Evolutionary conservation across 2,113 vertebrate genomes (phyloP), one percentile per base, ranked within the genome.

Genomic region (Cyanoramphus novaezelandiae): DNA sequence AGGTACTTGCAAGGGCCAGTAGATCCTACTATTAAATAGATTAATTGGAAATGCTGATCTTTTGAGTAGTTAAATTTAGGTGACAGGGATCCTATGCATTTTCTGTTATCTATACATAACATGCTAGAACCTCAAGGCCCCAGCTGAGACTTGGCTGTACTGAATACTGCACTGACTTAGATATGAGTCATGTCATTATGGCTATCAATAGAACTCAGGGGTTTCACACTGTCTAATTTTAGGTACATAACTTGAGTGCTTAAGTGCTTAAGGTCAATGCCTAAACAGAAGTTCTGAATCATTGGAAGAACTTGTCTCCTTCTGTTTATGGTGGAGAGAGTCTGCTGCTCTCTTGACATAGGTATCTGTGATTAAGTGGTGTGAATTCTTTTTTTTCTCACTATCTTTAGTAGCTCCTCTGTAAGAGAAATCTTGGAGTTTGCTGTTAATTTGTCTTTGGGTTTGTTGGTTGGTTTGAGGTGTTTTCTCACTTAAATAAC

Each of bases 191-290:
- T 44, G 33, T 13, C 52, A 71, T 77, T 77, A 52, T 23, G 27
- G 29, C 28, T 93, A 86, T 90, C 85, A 84, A 23, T 25, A 93
- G 60, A 83, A 10, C 57, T 89, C 52, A 71, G 50, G 70, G 57
- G 23, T 29, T 75, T 96, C 64, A 83, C 18, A 11, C 13, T 69
- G 4, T n/a, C 86, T 95, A 94, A 90, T 83, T 92, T 90, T 75
- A 88, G 72, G 33, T 35, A 81, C 27, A 31, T n/a, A 86, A 50
- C 80, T 88, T 24, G 47, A 59, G 25, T 37, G 27, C 20, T 88
- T 82, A 72, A 90, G 46, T 50, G 11, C 29, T 90, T 92, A 62
- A 84, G 92, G 80, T 90, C 60, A 75, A 11, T 43, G 27, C 29
- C 68, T 64, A 68, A 55, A 39, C 50, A 92, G 82, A 88, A 69